Base-by-base conservation (phyloP, 1,140 invertebrate genomes). In the Drosophila trapezifrons region DNA sequence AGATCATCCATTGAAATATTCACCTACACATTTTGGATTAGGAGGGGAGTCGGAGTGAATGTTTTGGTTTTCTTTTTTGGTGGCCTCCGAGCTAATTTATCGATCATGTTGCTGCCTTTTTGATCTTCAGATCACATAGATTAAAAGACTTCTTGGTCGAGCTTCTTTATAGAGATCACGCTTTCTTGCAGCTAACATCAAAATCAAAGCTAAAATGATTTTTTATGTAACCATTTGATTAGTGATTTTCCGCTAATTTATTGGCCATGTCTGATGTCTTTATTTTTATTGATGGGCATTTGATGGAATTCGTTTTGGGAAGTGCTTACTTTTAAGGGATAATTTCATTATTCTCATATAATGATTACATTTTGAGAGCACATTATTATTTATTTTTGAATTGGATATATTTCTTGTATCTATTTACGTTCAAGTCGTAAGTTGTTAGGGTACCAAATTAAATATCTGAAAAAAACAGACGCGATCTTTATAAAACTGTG, bases 1-100 rank as follows among this genome's bases (percentile, higher is more conserved):
- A 65, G 79, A 77, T 87, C 59, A 79, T 69, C 51, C 37, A 54
- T 60, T 71, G 65, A 20, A 29, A 25, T 18, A 25, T 18, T 32
- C 42, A 57, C 67, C 67, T 67, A 71, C 65, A n/a, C 60, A 65
- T 20, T 51, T n/a, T n/a, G 18, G 25, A 49, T 49, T 25, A 45
- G 20, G 4, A 3, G 32, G 12, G 7, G 45, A 64, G 45, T 49
- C 42, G 12, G 57, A 37, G 20, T 25, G 29, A 60, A 32, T 58
- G 51, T 20, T 29, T 57, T 25, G 29, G 17, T 13, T 47, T 57
- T 35, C 27, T 27, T n/a, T 35, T 73, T 40, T 25, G 29, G 15
- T 38, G 43, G 25, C 12, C 42, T 13, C 35, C 6, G 20, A n/a
- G 46, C 49, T 59, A 55, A 75, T 76, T 76, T 76, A 76, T 76